Evolutionary conservation across 2,888 invertebrate species (phyloP).

Genomic region (Drosophila koepferae): DNA sequence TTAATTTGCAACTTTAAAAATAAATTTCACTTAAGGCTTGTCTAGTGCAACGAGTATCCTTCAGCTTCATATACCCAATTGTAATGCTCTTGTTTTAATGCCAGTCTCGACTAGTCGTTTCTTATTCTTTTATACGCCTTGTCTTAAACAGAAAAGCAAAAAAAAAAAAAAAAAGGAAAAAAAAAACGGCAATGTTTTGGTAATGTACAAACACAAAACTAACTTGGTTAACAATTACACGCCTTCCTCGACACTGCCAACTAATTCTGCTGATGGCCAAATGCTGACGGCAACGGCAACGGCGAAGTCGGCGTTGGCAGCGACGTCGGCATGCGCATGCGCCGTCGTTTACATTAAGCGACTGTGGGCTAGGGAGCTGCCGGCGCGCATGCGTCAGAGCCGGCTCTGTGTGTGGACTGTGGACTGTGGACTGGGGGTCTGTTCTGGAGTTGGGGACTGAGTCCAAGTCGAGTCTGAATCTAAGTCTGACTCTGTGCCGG

Average conservation of each 20-base stretch:
- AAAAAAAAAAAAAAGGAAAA: constrained; percentile 22
- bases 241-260: constrained; percentile 67
- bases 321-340: constrained; percentile 73
- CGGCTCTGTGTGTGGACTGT: constrained; percentile 24
- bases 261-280: constrained; percentile 61
- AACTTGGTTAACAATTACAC: constrained; percentile 80
- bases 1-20: neutral
- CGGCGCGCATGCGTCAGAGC: constrained; percentile 73
- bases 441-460: constrained; percentile 25
- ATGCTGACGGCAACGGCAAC: constrained; percentile 50
- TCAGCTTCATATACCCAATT: neutral
- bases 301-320: constrained; percentile 42
- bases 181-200: constrained; percentile 62
- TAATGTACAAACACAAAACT: constrained; percentile 67
- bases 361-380: constrained; percentile 40
- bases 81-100: constrained; percentile 14
- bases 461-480: constrained; percentile 25
- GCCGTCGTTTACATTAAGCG: constrained; percentile 70
- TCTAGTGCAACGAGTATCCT: neutral
- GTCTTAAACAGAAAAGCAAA: constrained; percentile 7
- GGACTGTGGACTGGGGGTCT: constrained; percentile 17
- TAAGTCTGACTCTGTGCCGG: constrained; percentile 33
- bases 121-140: constrained; percentile 15
- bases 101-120: constrained; percentile 14
- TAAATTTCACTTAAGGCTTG: neutral